A percentile compares a stretch with the other conserved stretches of the same genome.
phyloP scores from a whole-genome alignment of 2,113 vertebrate genomes.

The Myotis lucifugus region DNA sequence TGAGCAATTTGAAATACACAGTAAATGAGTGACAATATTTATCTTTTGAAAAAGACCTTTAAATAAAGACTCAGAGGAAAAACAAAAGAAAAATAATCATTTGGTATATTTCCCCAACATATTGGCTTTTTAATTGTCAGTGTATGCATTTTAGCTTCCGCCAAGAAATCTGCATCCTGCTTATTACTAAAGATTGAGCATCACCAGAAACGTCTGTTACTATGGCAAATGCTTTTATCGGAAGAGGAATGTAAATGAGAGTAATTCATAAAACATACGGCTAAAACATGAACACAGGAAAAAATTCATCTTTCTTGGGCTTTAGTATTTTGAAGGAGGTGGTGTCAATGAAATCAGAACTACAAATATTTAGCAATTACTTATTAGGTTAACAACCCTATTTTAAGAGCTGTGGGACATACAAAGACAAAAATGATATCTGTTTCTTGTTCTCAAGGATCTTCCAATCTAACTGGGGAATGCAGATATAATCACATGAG shows the following conservation, averaged over 20 bases:
- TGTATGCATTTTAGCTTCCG: not conserved
- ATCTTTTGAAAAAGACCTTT: slow-evolving; percentile 20
- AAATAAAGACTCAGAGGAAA: slow-evolving; percentile 39
- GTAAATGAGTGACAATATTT: slow-evolving; percentile 39
- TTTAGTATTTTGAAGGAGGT: rapidly evolving
- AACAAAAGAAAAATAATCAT: slow-evolving; percentile 54
- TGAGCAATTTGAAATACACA: not conserved
- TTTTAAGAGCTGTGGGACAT: not conserved
- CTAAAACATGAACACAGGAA: not conserved
- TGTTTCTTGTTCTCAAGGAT: not conserved
- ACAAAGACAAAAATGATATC: not conserved
- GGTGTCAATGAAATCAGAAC: not conserved
- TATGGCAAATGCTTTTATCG: not conserved
- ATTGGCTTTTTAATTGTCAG: not conserved
- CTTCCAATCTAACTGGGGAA: not conserved
- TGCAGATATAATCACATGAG: not conserved
- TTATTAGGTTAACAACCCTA: not conserved
- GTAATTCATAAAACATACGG: not conserved
- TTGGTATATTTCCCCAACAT: slow-evolving; percentile 11
- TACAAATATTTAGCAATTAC: not conserved
- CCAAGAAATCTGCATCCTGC: not conserved
- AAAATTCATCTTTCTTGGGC: not conserved
- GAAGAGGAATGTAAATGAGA: not conserved
- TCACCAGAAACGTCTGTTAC: slow-evolving; percentile 19
- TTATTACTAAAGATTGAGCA: not conserved